Evolutionary conservation across 2,113 vertebrate genomes (phyloP), one percentile per base, ranked within the genome.

Genomic region (Tenrec ecaudatus): DNA sequence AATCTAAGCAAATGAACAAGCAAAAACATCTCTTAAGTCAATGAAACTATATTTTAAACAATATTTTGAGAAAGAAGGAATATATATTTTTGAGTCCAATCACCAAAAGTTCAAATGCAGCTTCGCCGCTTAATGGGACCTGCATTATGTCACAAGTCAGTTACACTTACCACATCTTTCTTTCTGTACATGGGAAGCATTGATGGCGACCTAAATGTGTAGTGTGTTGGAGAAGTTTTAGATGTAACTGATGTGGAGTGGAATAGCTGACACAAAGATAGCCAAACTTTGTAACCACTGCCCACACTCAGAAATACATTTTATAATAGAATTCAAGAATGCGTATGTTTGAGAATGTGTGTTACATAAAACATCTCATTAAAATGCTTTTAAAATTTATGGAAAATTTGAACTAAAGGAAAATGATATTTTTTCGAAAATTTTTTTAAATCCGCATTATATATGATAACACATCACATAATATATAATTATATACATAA

Each of bases 51-150:
- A 12, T 7, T 90, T 90, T 17, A 43, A 82, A 4, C 53, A 90
- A 11, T 69, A 27, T 22, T 85, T 89, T 82, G 33, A 14, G 53
- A 5, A 90, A 85, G 12, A 92, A 93, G 87, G 22, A 25, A 79
- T 7, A 23, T 2, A 53, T 27, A 27, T 75, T 90, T 92, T 47
- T 64, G 25, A 43, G 33, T 12, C 1, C 33, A 69, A 1, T 1
- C 25, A 71, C 17, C 66, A 80, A 86, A 6, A 29, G 1, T 38
- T 86, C 19, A 71, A 82, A 88, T 80, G 0, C 19, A 64, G 31
- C 64, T 0, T 81, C 25, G 8, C 36, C 47, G 43, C 11, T 27
- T 76, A 84, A 80, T 17, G 81, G 80, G 33, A 62, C 22, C n/a
- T 33, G 23, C 20, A 29, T 57, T 11, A 82, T 36, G 53, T 27